A percentile compares a stretch with the other conserved stretches of the same genome.
Conservation (phyloP, 2,888 invertebrate species). For the Tillus elongatus region DNA sequence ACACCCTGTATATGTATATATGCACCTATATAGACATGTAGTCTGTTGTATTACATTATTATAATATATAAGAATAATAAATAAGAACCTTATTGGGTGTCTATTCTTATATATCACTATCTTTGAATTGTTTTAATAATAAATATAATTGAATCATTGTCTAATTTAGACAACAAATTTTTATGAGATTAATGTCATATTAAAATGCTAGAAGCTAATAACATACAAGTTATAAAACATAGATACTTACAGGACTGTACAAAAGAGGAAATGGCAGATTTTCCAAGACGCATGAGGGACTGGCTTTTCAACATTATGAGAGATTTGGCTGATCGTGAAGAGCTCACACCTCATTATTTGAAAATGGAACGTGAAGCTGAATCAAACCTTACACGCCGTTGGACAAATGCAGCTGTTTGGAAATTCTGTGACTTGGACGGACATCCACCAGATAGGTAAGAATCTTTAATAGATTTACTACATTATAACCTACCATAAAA, state of each 20-base stretch:
- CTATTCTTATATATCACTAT: too few species aligned
- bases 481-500: conserved; percentile 11
- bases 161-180: too few species aligned
- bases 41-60: too few species aligned
- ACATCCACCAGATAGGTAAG: conserved; percentile 77
- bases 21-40: too few species aligned
- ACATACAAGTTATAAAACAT: too few species aligned
- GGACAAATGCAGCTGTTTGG: conserved; percentile 94
- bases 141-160: too few species aligned
- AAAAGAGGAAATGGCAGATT: conserved; percentile 83
- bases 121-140: too few species aligned
- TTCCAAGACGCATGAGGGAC: conserved; percentile 93
- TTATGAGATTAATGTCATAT: too few species aligned
- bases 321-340: conserved; percentile 81
- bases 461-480: conserved; percentile 1
- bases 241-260: conserved; percentile 68
- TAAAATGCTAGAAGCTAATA: too few species aligned
- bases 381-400: conserved; percentile 70
- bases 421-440: conserved; percentile 97
- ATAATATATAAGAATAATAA: too few species aligned
- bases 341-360: conserved; percentile 72
- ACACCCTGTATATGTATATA: too few species aligned
- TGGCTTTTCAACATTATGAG: conserved; percentile 98
- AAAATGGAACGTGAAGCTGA: conserved; percentile 86
- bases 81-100: too few species aligned